Base-by-base conservation (phyloP, 1,140 invertebrate species). In the Meloidogyne exigua region DNA sequence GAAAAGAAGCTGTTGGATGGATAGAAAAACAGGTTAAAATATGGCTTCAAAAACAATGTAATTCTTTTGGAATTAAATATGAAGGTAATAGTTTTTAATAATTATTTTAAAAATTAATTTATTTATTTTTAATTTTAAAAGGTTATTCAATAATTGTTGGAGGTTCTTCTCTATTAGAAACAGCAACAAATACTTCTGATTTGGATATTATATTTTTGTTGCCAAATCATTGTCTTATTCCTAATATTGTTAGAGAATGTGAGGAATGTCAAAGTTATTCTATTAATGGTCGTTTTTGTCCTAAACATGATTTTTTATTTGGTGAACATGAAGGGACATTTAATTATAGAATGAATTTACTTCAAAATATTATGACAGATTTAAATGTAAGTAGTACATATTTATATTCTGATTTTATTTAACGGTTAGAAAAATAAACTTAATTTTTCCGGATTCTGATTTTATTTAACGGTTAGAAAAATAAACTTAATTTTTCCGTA, bases 101-200 rank as follows among this genome's bases (percentile, higher is more conserved):
- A 39, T 7, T 32, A 32, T 32, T 32, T 32, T 3, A 32, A 32
- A 3, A 49, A n/a, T n/a, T 57, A n/a, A 57, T n/a, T 57, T 13
- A 57, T 57, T n/a, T 57, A n/a, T n/a, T n/a, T 5, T n/a, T n/a
- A n/a, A n/a, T n/a, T 57, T 57, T n/a, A n/a, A n/a, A 9, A 9
- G 49, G 21, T 57, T 57, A 57, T 57, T 57, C 49, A 57, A 57
- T 57, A n/a, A 57, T 57, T n/a, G 49, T 57, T 57, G 49, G 49
- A n/a, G 49, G 49, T 21, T 57, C 49, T n/a, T 57, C 49, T n/a
- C 9, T 57, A 57, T 57, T 57, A 57, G 49, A 57, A 57, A 57
- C 49, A 57, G 49, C 49, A n/a, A 57, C 49, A n/a, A 1, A 18
- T n/a, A 7, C 13, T 57, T 57, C 49, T n/a, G 49, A 57, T 57